phyloP scores from a whole-genome alignment of 2,113 vertebrate species.

The Melanerpes formicivorus region DNA sequence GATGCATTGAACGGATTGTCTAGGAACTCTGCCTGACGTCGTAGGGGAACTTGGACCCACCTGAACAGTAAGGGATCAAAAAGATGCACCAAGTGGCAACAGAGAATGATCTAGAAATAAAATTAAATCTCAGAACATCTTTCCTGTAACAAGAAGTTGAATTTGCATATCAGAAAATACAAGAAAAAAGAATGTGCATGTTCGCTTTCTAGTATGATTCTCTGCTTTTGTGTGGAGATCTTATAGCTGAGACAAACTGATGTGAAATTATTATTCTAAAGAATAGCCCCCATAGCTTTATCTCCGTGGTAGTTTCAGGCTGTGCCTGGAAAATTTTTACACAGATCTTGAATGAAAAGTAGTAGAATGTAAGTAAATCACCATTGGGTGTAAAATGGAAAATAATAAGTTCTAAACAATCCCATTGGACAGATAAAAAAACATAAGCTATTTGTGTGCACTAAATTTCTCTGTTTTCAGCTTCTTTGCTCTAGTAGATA shows the following conservation, averaged over 20 bases:
- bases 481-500: too few species aligned
- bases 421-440: too few species aligned
- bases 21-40: background rate
- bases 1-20: background rate
- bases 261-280: background rate
- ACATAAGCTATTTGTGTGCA: too few species aligned
- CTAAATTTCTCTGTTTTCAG: too few species aligned
- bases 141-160: background rate
- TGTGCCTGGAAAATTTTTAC: too few species aligned
- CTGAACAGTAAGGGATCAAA: background rate
- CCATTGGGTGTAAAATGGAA: too few species aligned
- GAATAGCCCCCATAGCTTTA: background rate
- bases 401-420: too few species aligned
- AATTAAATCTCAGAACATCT: background rate
- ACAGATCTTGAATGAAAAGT: too few species aligned
- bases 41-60: background rate
- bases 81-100: too few species aligned
- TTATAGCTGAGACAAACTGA: background rate
- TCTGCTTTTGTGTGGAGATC: background rate
- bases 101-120: background rate
- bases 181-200: background rate
- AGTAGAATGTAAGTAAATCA: too few species aligned
- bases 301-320: background rate
- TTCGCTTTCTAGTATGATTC: background rate
- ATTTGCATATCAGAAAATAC: background rate